These are phyloP conservation scores for Mungos mungo DNA, from an alignment of 2,113 vertebrate genomes.

Conservation along the genomic window DNA sequence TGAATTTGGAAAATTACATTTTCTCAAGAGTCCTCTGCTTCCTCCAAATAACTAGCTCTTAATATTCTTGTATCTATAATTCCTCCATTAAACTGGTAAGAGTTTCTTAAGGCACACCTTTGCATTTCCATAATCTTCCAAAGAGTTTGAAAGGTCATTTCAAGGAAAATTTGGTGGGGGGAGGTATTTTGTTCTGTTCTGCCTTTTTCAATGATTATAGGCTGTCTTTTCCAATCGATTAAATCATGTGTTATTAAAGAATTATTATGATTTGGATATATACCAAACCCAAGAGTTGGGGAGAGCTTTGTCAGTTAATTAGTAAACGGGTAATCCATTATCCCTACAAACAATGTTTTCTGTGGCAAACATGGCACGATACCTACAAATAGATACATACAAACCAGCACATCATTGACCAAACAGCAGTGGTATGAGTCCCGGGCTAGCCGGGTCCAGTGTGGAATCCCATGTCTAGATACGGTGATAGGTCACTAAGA, in stretches of 20 bases:
- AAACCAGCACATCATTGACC: neutral
- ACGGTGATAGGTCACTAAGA: accelerated
- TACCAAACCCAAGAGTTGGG: neutral
- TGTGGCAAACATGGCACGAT: neutral
- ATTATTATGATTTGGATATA: neutral
- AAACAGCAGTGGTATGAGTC: accelerated
- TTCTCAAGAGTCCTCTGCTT: neutral
- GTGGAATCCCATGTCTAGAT: neutral
- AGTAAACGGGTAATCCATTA: neutral
- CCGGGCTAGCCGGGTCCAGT: no score
- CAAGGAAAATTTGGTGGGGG: neutral
- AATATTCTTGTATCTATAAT: neutral
- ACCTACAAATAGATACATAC: accelerated
- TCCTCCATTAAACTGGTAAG: neutral
- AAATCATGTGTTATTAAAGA: neutral
- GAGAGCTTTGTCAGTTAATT: neutral
- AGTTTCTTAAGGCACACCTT: neutral
- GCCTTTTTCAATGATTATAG: neutral
- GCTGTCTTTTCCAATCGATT: neutral
- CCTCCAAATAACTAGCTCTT: neutral
- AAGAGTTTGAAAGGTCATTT: neutral
- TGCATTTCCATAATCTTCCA: neutral
- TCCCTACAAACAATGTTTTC: neutral
- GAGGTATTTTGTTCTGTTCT: neutral
- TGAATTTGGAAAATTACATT: neutral